Evolutionary conservation across 1,140 invertebrate species (phyloP), one percentile per base, ranked within the genome.

Genomic region (Phthorimaea operculella): DNA sequence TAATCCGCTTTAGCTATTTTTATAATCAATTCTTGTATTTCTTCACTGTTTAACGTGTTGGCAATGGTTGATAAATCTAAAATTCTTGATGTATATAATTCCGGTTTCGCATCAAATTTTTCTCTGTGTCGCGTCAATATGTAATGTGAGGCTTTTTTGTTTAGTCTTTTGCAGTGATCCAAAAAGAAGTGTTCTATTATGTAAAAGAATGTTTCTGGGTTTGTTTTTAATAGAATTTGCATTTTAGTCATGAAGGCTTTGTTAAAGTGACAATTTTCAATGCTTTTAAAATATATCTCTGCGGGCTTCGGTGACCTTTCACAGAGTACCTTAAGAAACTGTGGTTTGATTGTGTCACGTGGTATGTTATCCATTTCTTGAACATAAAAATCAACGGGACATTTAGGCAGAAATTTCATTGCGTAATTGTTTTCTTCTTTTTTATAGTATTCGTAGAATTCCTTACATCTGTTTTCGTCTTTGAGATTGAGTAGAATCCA

Each of bases 391-490:
- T 45, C 15, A 45, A 8, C 6, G 44, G 15, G 8, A 45, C 11
- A n/a, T n/a, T 64, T 66, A 8, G 53, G 36, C 4, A 79, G 63
- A 52, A 72, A 82, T 54, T 75, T 73, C 5, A 78, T 58, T 11
- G 70, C 68, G 36, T 54, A 60, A 47, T 71, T 54, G 18, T 68
- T 68, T 33, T 70, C 53, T 52, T 34, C 45, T 21, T 53, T 18
- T 15, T 70, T 68, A 50, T 80, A 79, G 51, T 72, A 68, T 50
- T 63, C 51, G 58, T 75, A 82, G 55, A 82, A 80, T 11, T 66
- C 48, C 50, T 70, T 47, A 55, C 72, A 80, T 58, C 69, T 70
- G 34, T 59, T 12, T 0, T 52, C 14, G 12, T 78, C 62, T 45
- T n/a, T n/a, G n/a, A n/a, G n/a, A n/a, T n/a, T n/a, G n/a, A n/a